A percentile compares a stretch with the other conserved stretches of the same genome.
phyloP scores from a whole-genome alignment of 2,888 invertebrate genomes.

The Protodeltote pygarga region DNA sequence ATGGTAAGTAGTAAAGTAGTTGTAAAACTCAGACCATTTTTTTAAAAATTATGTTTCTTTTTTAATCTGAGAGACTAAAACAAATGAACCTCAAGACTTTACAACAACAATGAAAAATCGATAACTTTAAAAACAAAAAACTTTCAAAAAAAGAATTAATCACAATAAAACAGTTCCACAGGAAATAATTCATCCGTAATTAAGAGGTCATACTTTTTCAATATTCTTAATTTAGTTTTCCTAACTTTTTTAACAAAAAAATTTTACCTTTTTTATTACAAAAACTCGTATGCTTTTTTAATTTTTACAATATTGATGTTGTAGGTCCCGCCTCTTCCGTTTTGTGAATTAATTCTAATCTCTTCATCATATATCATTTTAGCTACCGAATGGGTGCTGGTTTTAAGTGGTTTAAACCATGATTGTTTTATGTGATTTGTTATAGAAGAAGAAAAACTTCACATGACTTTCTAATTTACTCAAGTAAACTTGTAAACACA shows the following conservation, averaged over 20 bases:
- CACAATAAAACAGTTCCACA: constrained; percentile 47
- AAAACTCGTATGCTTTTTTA: constrained; percentile 48
- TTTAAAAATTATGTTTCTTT: no score
- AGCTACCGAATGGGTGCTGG: constrained; percentile 73
- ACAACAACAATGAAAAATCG: no score
- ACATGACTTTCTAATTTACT: no score
- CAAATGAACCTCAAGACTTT: no score
- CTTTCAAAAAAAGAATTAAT: background rate
- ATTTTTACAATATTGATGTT: constrained; percentile 61
- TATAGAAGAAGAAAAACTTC: no score
- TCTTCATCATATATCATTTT: constrained; percentile 67
- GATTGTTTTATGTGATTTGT: constrained; percentile 72
- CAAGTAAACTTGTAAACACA: no score
- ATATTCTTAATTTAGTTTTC: constrained; percentile 46
- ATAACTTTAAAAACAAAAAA: no score
- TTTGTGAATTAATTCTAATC: constrained; percentile 66
- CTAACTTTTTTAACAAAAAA: constrained; percentile 53
- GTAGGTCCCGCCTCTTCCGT: constrained; percentile 64
- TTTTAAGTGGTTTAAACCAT: constrained; percentile 67
- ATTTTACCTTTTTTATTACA: constrained; percentile 45
- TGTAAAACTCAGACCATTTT: no score
- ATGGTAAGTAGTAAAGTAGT: no score
- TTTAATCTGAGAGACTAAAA: no score
- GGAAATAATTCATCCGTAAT: constrained; percentile 65
- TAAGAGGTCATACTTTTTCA: constrained; percentile 62